Evolutionary conservation across 2,113 vertebrate species (phyloP), one percentile per base, ranked within the genome.

Genomic region (Psammodynastes pulverulentus): DNA sequence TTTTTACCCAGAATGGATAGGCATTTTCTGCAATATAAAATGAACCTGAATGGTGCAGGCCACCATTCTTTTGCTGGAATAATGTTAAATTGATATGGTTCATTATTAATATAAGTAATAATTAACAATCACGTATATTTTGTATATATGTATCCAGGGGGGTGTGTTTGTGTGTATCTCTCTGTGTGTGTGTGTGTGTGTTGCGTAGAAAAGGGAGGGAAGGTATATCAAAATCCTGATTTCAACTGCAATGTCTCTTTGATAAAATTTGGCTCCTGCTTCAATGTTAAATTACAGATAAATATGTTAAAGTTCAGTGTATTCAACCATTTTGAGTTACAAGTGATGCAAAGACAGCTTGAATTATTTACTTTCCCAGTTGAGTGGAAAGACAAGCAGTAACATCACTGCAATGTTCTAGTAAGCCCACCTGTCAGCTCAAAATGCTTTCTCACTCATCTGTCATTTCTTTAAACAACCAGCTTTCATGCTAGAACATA

Each of bases 351-450:
- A 2, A 2, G 24, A 34, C 39, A 94, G 23, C 67, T 91, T 88
- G 43, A 1, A 17, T 90, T 91, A n/a, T 84, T 90, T 93, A 15
- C 84, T 92, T 94, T 53, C 84, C 54, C 39, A 29, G 29, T 54
- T 45, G 52, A 87, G 26, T 52, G 56, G 49, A 87, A 48, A 52
- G 53, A 84, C 39, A 91, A 91, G 93, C 87, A 92, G 94, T 56
- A 48, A 21, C 53, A 4, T 39, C 92, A 94, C 48, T 0, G 0
- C 3, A 29, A 7, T 3, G n/a, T 92, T 94, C 52, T 43, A 26
- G 51, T 0, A 1, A 46, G 90, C 46, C 7, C 13, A 86, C 84
- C 51, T 26, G 0, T 92, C 85, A 43, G 1, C n/a, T 88, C 0
- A 0, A 67, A 84, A 86, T 3, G 53, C 43, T 86, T 21, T 1